These are phyloP conservation scores for Cephus pygmeus DNA, from an alignment of 2,888 invertebrate genomes.

Conservation along the genomic window DNA sequence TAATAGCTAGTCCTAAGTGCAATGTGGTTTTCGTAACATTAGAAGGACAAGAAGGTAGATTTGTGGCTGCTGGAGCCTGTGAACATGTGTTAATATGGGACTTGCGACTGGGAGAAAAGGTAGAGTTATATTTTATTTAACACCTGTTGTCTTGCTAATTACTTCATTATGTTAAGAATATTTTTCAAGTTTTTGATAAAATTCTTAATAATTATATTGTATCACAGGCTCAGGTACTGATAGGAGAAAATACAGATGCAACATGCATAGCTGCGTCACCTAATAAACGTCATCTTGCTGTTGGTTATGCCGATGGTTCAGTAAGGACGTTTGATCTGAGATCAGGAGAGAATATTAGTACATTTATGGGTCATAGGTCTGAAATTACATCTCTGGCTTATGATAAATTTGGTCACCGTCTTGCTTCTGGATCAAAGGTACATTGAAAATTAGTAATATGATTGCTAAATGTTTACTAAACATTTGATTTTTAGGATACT, in stretches of 20 bases:
- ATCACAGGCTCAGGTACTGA: conserved; percentile 77
- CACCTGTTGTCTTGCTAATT: conserved; percentile 10
- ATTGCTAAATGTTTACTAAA: neutral
- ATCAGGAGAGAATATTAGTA: conserved; percentile 77
- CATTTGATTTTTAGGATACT: conserved; percentile 76
- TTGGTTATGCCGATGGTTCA: conserved; percentile 91
- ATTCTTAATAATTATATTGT: conserved; percentile 45
- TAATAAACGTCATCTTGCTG: conserved; percentile 83
- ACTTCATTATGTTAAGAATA: conserved; percentile 2
- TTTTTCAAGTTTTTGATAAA: neutral
- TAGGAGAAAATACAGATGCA: conserved; percentile 84
- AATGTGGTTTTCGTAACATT: conserved; percentile 84
- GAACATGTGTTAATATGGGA: conserved; percentile 97
- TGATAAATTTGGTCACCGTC: conserved; percentile 83
- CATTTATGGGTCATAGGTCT: conserved; percentile 86
- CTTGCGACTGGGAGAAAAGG: conserved; percentile 85
- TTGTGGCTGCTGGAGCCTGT: conserved; percentile 90
- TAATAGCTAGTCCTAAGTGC: conserved; percentile 83
- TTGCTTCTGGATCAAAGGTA: conserved; percentile 91
- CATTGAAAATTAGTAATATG: conserved; percentile 5
- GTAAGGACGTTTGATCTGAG: conserved; percentile 85
- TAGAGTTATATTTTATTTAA: conserved; percentile 53
- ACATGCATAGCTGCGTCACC: conserved; percentile 82
- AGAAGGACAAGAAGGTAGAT: conserved; percentile 83
- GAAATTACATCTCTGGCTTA: conserved; percentile 86